Evolutionary conservation across 2,888 invertebrate species (phyloP), one percentile per base, ranked within the genome.

Genomic region (Abrostola tripartita): DNA sequence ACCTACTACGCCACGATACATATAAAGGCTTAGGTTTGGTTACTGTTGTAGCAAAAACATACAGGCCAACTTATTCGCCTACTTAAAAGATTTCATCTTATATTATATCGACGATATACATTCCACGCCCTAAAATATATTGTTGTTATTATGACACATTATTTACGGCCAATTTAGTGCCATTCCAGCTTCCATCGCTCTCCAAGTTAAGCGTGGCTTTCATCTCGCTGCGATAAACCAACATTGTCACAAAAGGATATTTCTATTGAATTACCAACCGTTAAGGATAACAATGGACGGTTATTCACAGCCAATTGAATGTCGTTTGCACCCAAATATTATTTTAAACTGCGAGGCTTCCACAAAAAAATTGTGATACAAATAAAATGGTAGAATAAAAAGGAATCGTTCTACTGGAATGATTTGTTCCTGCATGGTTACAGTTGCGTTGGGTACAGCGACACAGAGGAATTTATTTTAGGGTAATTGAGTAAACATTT

Each of bases 241-340:
- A 12, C 14, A 14, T 47, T 47, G 4, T 24, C 44, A 47, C 44
- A 47, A 47, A 47, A 47, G 8, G 14, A 51, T 35, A 24, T 36
- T 50, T 50, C 36, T 50, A 54, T 41, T 53, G 47, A 38, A 37
- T 41, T 14, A 6, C 12, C 10, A 7, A 40, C n/a, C 37, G 37
- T 44, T 56, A 58, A n/a, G 10, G 42, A 24, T 55, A 56, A 56
- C 51, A 68, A 60, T 50, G 49, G 38, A 38, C 35, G 41, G 56
- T 77, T 65, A 59, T 61, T 65, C 54, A 59, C 62, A 61, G 24
- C 24, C 52, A 62, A 68, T 68, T 63, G 52, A 71, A 57, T 52
- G 8, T 40, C 51, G 52, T 55, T 68, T 50, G 37, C 60, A 61
- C 41, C 38, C 9, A 42, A 54, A 63, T 64, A 11, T 40, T 54